A percentile compares a stretch with the other conserved stretches of the same genome.
These are phyloP conservation scores for Barypeithes pellucidus DNA, from an alignment of 2,888 invertebrate species.

Conservation along the genomic window DNA sequence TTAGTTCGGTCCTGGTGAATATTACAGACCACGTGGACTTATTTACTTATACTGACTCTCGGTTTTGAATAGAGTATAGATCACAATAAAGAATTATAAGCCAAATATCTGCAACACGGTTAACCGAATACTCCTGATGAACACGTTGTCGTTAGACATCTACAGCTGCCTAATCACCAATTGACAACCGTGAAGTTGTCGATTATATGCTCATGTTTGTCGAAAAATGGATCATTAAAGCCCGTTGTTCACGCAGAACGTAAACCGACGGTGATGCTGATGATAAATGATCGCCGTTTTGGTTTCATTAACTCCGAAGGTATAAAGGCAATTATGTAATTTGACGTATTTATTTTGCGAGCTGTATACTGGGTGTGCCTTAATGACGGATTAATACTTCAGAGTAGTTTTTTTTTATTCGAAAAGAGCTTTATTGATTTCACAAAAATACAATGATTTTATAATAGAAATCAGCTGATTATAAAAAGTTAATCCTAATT, in stretches of 20 bases:
- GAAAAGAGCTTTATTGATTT: no score
- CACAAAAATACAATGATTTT: no score
- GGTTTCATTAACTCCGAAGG: constrained; percentile 5
- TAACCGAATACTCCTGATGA: constrained; percentile 30
- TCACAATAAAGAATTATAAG: no score
- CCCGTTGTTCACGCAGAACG: constrained; percentile 48
- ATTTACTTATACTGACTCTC: no score
- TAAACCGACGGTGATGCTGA: constrained; percentile 31
- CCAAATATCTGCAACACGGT: constrained; percentile 10
- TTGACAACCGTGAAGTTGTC: constrained; percentile 64
- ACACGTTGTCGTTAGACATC: constrained; percentile 37
- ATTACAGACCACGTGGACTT: no score
- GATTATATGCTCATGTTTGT: constrained; percentile 62
- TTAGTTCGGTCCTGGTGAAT: no score
- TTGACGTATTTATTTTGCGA: neutral
- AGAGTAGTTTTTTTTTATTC: no score
- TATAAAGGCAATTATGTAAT: constrained; percentile 6
- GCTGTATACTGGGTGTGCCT: no score
- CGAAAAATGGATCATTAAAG: constrained; percentile 55
- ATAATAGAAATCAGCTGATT: no score
- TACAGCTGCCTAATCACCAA: constrained; percentile 61
- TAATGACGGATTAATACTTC: no score
- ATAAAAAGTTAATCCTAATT: no score
- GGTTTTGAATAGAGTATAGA: no score
- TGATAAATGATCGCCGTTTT: constrained; percentile 45